Evolutionary conservation across 64 coral and sea anemone genomes (phyloP).

Genomic region (Pocillopora verrucosa): DNA sequence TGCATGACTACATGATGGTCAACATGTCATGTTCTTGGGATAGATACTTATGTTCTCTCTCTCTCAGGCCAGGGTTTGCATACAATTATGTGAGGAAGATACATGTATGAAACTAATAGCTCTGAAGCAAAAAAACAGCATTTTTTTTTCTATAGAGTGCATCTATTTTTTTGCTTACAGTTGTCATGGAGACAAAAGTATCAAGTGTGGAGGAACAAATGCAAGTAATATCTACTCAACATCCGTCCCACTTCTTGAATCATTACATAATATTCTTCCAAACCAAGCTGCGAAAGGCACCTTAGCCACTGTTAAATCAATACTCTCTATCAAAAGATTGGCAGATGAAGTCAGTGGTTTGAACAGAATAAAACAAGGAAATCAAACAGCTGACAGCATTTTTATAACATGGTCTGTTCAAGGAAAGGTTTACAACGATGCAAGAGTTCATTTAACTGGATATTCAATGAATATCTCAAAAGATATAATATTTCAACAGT

Average conservation of each 20-base stretch:
- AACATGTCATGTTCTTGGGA: no score
- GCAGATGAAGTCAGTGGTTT: conserved; percentile 9
- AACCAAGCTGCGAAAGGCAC: conserved; percentile 20
- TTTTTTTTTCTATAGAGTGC: not conserved
- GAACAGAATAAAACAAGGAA: conserved; percentile 21
- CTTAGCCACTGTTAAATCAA: conserved; percentile 11
- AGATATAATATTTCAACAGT: conserved; percentile 6
- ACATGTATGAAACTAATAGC: not conserved
- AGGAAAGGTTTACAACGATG: conserved; percentile 8
- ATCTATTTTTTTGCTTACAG: not conserved
- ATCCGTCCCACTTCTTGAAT: conserved; percentile 48
- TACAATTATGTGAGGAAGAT: not conserved
- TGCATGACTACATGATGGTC: no score
- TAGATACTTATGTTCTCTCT: no score
- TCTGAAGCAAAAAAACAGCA: not conserved
- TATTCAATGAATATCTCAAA: conserved; percentile 27
- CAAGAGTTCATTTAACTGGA: conserved; percentile 16
- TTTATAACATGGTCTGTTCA: conserved; percentile 19
- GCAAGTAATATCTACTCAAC: conserved; percentile 64
- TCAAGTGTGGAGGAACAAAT: conserved; percentile 59
- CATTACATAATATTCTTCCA: conserved; percentile 28
- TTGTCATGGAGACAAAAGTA: conserved; percentile 6
- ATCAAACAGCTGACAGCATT: conserved; percentile 36
- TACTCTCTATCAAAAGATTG: conserved; percentile 22
- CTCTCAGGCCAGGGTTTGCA: no score